phyloP scores from a whole-genome alignment of 2,888 invertebrate genomes.

The Erebia aethiops region DNA sequence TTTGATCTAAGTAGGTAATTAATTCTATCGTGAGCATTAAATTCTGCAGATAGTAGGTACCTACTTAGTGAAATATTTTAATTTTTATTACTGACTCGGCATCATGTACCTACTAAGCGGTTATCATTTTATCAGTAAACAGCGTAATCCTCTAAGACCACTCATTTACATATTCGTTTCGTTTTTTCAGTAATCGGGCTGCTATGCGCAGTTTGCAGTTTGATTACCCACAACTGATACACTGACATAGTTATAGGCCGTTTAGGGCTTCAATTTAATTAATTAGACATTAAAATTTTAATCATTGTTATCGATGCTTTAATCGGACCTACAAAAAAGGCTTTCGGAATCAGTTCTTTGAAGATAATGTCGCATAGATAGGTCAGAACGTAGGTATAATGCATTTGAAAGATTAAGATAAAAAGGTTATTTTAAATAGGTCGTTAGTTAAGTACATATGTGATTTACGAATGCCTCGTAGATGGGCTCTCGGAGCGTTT shows the following conservation, averaged over 20 bases:
- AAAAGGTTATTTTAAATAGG: too few relatives aligned
- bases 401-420: not conserved
- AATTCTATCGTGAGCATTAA: too few relatives aligned
- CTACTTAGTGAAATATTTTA: too few relatives aligned
- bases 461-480: too few relatives aligned
- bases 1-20: too few relatives aligned
- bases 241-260: not conserved
- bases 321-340: not conserved
- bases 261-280: not conserved
- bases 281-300: not conserved
- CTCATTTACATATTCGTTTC: slow-evolving; percentile 1
- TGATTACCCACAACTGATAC: not conserved
- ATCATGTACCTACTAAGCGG: slow-evolving; percentile 5
- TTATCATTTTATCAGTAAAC: slow-evolving; percentile 4
- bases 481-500: too few relatives aligned
- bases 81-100: not conserved
- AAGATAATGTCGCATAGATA: not conserved
- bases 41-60: too few relatives aligned
- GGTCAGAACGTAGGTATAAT: not conserved
- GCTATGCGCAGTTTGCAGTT: slow-evolving; percentile 12
- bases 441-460: not conserved
- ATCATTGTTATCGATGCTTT: slow-evolving; percentile 3
- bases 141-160: slow-evolving; percentile 2
- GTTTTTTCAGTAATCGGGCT: not conserved
- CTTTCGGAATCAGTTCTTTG: slow-evolving; percentile 6